Conservation (phyloP, 2,797 vertebrate species). For the Neosilurus hyrtlii region DNA sequence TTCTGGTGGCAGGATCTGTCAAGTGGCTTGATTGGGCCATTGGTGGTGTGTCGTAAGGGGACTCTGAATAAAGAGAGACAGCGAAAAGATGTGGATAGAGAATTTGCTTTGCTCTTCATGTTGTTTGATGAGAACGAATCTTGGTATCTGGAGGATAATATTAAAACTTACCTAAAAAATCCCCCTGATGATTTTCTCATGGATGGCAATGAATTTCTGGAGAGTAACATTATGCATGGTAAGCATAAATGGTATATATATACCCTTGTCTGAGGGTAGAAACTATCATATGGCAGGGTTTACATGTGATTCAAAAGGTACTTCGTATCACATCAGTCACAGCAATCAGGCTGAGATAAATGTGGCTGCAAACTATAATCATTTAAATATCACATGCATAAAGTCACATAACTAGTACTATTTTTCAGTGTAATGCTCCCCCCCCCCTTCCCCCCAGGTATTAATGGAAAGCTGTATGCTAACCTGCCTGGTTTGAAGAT, state of each 20-base stretch:
- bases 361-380: too few relatives aligned
- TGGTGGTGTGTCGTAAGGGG: slow-evolving; percentile 78
- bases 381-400: too few relatives aligned
- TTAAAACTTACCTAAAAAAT: slow-evolving; percentile 66
- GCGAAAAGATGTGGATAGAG: slow-evolving; percentile 73
- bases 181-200: neutral
- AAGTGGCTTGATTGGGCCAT: slow-evolving; percentile 81
- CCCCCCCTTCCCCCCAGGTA: slow-evolving; percentile 43
- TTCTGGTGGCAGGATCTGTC: slow-evolving; percentile 70
- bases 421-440: neutral
- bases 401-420: too few relatives aligned
- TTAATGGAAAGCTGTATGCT: slow-evolving; percentile 82
- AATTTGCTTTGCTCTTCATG: slow-evolving; percentile 82
- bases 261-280: too few relatives aligned
- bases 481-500: slow-evolving; percentile 76
- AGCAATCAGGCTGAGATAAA: too few relatives aligned
- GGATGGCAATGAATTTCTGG: slow-evolving; percentile 63
- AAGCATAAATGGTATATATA: slow-evolving; percentile 46
- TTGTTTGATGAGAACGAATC: slow-evolving; percentile 81
- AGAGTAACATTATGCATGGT: slow-evolving; percentile 81
- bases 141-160: slow-evolving; percentile 81
- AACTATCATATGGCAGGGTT: too few relatives aligned
- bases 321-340: too few relatives aligned
- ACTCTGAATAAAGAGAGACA: slow-evolving; percentile 66
- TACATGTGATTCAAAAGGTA: too few relatives aligned